Evolutionary conservation across 2,797 vertebrate genomes (phyloP).

Genomic region (Pelodytes ibericus): DNA sequence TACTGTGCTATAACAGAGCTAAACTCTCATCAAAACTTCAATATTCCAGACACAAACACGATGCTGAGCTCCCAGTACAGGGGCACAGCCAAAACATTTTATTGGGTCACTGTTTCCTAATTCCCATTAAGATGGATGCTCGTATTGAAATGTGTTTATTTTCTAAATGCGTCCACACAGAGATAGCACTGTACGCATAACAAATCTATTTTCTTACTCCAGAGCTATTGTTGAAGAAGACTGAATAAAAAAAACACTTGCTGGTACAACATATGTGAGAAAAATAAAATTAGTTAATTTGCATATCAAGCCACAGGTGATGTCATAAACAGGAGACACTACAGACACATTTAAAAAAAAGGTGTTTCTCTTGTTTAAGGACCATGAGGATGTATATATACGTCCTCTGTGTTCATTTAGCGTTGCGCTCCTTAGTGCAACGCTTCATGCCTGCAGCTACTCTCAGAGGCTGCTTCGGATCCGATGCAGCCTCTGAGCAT

Average conservation of each 20-base stretch:
- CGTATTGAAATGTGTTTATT: slow-evolving; percentile 4
- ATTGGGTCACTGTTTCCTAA: slow-evolving; percentile 20
- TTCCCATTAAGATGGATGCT: slow-evolving; percentile 9
- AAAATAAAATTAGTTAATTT: too few relatives aligned
- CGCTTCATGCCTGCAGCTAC: too few relatives aligned
- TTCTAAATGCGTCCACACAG: slow-evolving; percentile 4
- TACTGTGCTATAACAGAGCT: not conserved
- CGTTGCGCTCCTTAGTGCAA: too few relatives aligned
- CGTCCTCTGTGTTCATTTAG: too few relatives aligned
- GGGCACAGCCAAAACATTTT: slow-evolving; percentile 16
- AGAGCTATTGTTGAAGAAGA: not conserved
- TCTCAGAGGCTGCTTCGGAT: too few relatives aligned
- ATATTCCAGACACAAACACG: slow-evolving; percentile 27
- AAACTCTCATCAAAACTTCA: slow-evolving; percentile 21
- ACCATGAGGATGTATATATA: too few relatives aligned
- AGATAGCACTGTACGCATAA: slow-evolving; percentile 4
- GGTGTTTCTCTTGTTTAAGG: too few relatives aligned
- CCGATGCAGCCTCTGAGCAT: too few relatives aligned
- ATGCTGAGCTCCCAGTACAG: slow-evolving; percentile 23
- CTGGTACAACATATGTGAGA: too few relatives aligned
- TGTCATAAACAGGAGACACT: too few relatives aligned
- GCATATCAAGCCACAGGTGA: too few relatives aligned
- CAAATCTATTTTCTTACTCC: not conserved
- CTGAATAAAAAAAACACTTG: not conserved
- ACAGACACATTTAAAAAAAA: too few relatives aligned